Evolutionary conservation across 2,797 vertebrate species (phyloP).

Genomic region (Spatula versicolor): DNA sequence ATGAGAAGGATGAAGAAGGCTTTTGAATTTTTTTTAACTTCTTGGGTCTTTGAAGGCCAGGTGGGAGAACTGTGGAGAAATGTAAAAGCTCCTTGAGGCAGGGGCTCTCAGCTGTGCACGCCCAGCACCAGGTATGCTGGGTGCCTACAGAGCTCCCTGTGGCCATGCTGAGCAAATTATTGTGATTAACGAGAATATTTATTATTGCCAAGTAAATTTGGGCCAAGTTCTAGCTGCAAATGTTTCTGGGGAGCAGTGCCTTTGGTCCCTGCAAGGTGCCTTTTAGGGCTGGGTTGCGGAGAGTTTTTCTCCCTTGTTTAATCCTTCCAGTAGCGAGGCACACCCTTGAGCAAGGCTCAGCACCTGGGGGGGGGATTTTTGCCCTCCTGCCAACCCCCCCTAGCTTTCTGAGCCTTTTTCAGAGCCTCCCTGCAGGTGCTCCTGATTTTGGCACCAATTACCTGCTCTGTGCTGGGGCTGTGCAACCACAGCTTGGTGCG

Average conservation of each 20-base stretch:
- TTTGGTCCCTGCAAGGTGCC: rapidly evolving
- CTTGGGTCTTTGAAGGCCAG: not conserved
- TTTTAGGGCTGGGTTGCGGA: rapidly evolving
- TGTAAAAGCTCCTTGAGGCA: not conserved
- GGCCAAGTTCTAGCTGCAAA: no score
- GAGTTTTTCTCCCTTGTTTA: not conserved
- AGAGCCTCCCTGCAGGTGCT: not conserved
- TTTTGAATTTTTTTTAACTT: not conserved
- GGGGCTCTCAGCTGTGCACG: no score
- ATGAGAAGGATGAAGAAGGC: not conserved
- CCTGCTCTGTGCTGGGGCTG: not conserved
- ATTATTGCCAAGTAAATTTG: rapidly evolving
- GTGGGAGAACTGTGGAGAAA: not conserved
- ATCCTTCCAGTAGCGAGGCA: not conserved
- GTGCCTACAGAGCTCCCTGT: not conserved
- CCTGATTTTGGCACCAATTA: not conserved
- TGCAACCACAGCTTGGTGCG: rapidly evolving
- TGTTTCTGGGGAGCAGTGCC: rapidly evolving
- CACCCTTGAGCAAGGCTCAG: not conserved
- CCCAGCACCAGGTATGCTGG: rapidly evolving
- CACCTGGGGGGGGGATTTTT: not conserved
- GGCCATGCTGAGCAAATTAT: rapidly evolving
- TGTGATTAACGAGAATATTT: not conserved
- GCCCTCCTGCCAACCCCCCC: not conserved
- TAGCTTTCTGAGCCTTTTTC: not conserved